phyloP scores from a whole-genome alignment of 2,113 vertebrate genomes.

The Aegotheles bennettii region DNA sequence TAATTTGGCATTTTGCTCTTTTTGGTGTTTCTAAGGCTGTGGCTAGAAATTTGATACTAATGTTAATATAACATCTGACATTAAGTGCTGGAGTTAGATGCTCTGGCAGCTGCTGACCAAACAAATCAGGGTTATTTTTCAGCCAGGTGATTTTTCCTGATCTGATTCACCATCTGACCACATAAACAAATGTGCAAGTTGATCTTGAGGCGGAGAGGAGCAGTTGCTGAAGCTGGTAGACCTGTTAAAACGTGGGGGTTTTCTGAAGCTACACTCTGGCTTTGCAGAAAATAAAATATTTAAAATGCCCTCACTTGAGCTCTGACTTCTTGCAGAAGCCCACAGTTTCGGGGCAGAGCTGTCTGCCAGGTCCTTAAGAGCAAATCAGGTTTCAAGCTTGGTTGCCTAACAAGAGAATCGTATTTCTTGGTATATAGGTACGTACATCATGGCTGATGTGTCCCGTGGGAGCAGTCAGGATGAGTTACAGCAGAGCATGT shows the following conservation, averaged over 20 bases:
- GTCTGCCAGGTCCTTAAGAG: neutral
- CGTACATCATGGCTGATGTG: neutral
- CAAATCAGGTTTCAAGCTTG: neutral
- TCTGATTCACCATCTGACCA: neutral
- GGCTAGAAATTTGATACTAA: neutral
- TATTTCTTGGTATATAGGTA: neutral
- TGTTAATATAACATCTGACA: neutral
- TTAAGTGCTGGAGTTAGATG: neutral
- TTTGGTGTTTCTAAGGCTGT: neutral
- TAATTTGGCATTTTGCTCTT: neutral
- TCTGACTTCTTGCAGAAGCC: neutral
- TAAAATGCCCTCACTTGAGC: neutral
- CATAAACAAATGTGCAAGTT: neutral
- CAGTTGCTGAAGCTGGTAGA: neutral
- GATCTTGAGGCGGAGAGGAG: neutral
- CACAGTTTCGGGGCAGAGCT: neutral
- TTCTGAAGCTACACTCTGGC: neutral
- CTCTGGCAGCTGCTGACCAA: slow-evolving; percentile 31
- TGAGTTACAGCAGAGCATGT: neutral
- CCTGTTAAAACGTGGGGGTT: neutral
- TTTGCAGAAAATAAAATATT: neutral
- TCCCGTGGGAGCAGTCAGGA: neutral
- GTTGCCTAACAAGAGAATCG: neutral
- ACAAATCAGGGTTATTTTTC: neutral
- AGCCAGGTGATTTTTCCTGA: slow-evolving; percentile 14